Percentiles rank a stretch among this genome's conserved stretches.
phyloP scores from a whole-genome alignment of 2,797 vertebrate genomes.

The Notoglanidium macrostoma region DNA sequence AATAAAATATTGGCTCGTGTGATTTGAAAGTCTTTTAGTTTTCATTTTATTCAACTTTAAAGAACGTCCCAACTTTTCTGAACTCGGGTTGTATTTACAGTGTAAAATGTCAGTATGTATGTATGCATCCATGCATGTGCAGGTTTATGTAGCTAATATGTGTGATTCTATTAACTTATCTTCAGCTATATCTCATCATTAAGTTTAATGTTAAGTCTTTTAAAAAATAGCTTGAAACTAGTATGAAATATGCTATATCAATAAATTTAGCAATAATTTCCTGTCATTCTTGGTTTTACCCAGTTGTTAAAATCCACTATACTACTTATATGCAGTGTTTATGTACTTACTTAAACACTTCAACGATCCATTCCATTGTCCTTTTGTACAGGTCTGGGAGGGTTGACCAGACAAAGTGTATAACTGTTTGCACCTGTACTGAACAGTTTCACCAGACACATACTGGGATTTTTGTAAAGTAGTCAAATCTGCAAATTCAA shows the following conservation, averaged over 20 bases:
- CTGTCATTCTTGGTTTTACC: background rate
- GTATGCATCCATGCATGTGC: no score
- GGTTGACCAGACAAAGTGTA: constrained; percentile 30
- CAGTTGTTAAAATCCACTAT: background rate
- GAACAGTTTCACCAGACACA: constrained; percentile 4
- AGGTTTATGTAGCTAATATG: no score
- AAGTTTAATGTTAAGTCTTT: background rate
- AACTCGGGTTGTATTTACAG: no score
- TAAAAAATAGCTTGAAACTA: background rate
- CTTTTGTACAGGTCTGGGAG: constrained; percentile 43
- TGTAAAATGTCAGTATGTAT: no score
- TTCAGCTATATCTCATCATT: background rate
- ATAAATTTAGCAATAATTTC: background rate
- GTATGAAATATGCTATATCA: background rate
- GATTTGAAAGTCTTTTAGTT: no score
- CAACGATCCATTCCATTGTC: constrained; percentile 52
- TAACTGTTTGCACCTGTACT: constrained; percentile 54
- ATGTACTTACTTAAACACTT: constrained; percentile 61
- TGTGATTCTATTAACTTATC: no score
- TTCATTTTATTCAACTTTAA: no score
- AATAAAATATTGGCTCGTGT: no score
- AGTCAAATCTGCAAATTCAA: constrained; percentile 29
- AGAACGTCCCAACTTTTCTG: no score
- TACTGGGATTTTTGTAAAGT: fast-evolving
- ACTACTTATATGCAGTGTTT: background rate